Evolutionary conservation across 2,113 vertebrate genomes (phyloP).

Genomic region (Vidua macroura): DNA sequence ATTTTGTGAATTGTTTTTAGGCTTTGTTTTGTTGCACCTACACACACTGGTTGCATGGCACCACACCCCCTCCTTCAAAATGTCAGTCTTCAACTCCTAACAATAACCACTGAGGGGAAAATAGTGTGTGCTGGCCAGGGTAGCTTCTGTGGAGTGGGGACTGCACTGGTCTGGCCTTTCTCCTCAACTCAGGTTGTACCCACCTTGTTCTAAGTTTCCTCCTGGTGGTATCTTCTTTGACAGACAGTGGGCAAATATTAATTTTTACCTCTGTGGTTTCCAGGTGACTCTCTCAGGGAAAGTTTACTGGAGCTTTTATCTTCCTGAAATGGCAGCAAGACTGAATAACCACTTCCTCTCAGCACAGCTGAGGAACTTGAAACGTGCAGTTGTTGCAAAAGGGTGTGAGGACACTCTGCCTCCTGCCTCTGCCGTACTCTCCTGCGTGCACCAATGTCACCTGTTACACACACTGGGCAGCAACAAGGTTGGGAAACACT

Average conservation of each 20-base stretch:
- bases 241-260: neutral
- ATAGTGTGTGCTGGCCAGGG: neutral
- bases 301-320: constrained; percentile 48
- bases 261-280: constrained; percentile 32
- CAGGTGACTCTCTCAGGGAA: constrained; percentile 60
- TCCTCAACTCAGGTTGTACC: neutral
- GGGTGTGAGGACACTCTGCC: neutral
- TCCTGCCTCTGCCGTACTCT: neutral
- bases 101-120: neutral
- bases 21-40: constrained; percentile 31
- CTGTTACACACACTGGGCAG: neutral
- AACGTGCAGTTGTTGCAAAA: constrained; percentile 16
- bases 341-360: constrained; percentile 50
- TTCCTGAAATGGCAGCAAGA: constrained; percentile 49
- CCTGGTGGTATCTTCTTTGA: neutral
- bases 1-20: neutral
- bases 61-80: neutral
- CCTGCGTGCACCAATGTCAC: neutral
- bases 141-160: neutral
- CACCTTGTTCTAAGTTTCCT: neutral
- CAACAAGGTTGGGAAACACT: constrained; percentile 19
- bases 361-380: constrained; percentile 39
- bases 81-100: constrained; percentile 5
- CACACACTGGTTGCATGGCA: neutral
- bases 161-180: neutral